phyloP scores from a whole-genome alignment of 2,888 invertebrate genomes.

The Andrena chrysosceles region DNA sequence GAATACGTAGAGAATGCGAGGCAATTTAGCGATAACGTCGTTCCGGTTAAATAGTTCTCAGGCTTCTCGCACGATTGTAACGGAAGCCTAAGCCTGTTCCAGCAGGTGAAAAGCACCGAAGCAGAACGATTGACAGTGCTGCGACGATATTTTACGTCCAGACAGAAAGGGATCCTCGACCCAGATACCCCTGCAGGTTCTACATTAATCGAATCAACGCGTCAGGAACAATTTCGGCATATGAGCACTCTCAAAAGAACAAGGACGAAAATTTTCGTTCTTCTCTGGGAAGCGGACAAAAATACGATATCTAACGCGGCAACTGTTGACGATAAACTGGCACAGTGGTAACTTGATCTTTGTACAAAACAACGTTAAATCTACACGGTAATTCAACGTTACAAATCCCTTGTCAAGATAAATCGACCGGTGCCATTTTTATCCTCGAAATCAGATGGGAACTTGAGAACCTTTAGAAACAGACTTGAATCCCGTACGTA shows the following conservation, averaged over 20 bases:
- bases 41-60: conserved; percentile 18
- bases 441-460: too few species aligned
- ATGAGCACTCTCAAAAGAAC: too few species aligned
- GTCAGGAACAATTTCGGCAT: too few species aligned
- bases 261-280: too few species aligned
- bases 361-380: too few species aligned
- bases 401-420: background rate
- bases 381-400: conserved; percentile 11
- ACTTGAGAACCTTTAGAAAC: too few species aligned
- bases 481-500: too few species aligned
- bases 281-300: too few species aligned
- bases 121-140: conserved; percentile 25
- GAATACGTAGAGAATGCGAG: background rate
- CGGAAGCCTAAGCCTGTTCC: conserved; percentile 21
- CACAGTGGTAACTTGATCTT: too few species aligned
- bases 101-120: conserved; percentile 43
- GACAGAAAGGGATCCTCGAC: conserved; percentile 67
- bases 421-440: too few species aligned
- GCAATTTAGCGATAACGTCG: conserved; percentile 42
- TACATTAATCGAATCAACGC: conserved; percentile 2
- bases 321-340: too few species aligned
- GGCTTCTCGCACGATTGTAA: background rate
- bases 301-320: too few species aligned
- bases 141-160: conserved; percentile 63
- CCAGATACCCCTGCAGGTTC: conserved; percentile 66